phyloP scores from a whole-genome alignment of 2,113 vertebrate genomes.

The Xiphias gladius region DNA sequence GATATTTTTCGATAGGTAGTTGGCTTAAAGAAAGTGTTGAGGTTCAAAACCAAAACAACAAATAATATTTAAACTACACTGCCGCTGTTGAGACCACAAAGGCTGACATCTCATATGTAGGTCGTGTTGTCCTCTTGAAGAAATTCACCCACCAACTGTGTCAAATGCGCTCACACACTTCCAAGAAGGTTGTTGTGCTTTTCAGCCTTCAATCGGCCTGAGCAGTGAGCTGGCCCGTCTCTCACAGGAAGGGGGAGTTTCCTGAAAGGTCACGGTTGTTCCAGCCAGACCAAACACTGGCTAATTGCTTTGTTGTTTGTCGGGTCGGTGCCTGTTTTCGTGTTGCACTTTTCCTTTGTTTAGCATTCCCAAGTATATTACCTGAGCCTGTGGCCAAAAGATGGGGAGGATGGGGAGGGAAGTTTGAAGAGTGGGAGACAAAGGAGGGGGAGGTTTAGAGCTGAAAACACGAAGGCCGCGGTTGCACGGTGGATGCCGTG shows the following conservation, averaged over 20 bases:
- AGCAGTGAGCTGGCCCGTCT: slow-evolving; percentile 55
- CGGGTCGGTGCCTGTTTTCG: slow-evolving; percentile 70
- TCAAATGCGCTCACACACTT: slow-evolving; percentile 40
- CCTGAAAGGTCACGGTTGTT: slow-evolving; percentile 77
- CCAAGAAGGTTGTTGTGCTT: slow-evolving; percentile 58
- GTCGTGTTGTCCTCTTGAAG: slow-evolving; percentile 31
- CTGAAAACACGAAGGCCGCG: slow-evolving; percentile 62
- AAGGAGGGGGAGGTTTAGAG: slow-evolving; percentile 35
- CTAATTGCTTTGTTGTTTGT: slow-evolving; percentile 82
- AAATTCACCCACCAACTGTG: slow-evolving; percentile 32
- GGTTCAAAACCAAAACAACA: background rate
- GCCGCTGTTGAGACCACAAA: slow-evolving; percentile 20
- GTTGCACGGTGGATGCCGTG: slow-evolving; percentile 57
- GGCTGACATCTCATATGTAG: background rate
- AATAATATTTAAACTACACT: slow-evolving; percentile 1
- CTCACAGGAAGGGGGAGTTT: slow-evolving; percentile 78
- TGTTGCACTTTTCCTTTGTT: slow-evolving; percentile 79
- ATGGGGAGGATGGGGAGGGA: slow-evolving; percentile 42
- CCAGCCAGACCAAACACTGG: slow-evolving; percentile 81
- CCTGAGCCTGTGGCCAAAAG: slow-evolving; percentile 70
- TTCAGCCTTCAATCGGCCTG: slow-evolving; percentile 60
- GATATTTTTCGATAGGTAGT: too few relatives aligned
- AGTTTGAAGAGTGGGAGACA: slow-evolving; percentile 52
- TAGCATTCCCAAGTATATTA: slow-evolving; percentile 81
- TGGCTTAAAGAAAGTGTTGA: background rate